These are phyloP conservation scores for Drosophila virilis DNA, from an alignment of 1,140 invertebrate species.

Conservation along the genomic window DNA sequence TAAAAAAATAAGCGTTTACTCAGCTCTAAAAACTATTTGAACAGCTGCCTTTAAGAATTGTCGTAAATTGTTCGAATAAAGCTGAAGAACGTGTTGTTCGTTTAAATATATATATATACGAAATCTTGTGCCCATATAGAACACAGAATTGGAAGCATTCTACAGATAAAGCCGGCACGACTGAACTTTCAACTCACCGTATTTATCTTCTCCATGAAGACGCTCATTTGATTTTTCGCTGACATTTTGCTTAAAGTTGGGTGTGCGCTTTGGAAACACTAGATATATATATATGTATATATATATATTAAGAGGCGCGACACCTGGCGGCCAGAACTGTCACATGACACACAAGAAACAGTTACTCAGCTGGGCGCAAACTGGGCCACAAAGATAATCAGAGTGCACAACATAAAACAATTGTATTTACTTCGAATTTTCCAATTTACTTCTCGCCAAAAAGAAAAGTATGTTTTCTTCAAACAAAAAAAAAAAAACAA, in stretches of 20 bases:
- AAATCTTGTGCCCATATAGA: no score
- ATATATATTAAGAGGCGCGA: slow-evolving; percentile 14
- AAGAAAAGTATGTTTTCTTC: neutral
- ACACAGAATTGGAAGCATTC: no score
- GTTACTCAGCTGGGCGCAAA: neutral
- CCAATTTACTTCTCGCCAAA: neutral
- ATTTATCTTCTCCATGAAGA: slow-evolving; percentile 84
- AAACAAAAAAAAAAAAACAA: no score
- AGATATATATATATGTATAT: slow-evolving; percentile 5
- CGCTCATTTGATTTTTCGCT: slow-evolving; percentile 83
- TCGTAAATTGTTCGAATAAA: no score
- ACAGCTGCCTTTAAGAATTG: no score
- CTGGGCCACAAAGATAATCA: slow-evolving; percentile 1
- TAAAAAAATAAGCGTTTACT: no score
- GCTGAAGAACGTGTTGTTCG: no score
- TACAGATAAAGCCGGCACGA: no score
- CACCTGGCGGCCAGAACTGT: slow-evolving; percentile 35
- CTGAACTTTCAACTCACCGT: slow-evolving; percentile 72
- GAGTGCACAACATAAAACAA: neutral
- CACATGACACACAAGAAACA: slow-evolving; percentile 31
- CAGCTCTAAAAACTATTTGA: no score
- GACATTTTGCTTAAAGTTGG: slow-evolving; percentile 57
- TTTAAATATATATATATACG: no score
- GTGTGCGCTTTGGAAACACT: slow-evolving; percentile 7
- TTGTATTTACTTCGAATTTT: neutral